phyloP scores from a whole-genome alignment of 2,888 invertebrate genomes.

The Siphonodentalium dalli region DNA sequence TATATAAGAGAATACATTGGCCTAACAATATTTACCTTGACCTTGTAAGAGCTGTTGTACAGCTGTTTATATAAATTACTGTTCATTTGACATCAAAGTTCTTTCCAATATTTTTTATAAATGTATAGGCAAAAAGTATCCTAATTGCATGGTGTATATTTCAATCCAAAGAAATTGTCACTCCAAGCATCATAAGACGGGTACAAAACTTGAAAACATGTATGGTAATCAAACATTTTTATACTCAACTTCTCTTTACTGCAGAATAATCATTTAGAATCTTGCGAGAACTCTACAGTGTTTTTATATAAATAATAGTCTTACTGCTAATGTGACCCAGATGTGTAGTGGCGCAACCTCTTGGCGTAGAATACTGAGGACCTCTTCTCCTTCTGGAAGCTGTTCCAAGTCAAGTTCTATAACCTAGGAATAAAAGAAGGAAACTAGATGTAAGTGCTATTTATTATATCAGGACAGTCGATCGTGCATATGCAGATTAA shows the following conservation, averaged over 20 bases:
- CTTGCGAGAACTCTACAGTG: too few species aligned
- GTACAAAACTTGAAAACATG: too few species aligned
- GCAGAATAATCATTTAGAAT: too few species aligned
- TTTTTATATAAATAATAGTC: constrained; percentile 67
- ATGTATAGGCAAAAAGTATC: neutral
- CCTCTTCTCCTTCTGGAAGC: constrained; percentile 94
- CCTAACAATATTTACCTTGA: too few species aligned
- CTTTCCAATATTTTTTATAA: too few species aligned
- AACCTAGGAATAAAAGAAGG: constrained; percentile 72
- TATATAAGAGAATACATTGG: too few species aligned
- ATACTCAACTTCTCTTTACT: too few species aligned
- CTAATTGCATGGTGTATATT: neutral
- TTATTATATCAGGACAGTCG: neutral
- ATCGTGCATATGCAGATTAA: too few species aligned
- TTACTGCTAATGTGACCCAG: constrained; percentile 96
- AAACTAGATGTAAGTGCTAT: neutral
- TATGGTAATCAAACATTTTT: neutral
- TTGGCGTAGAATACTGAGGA: constrained; percentile 89
- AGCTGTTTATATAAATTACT: too few species aligned
- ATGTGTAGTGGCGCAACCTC: constrained; percentile 91
- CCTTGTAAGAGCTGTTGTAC: too few species aligned
- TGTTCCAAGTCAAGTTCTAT: constrained; percentile 95
- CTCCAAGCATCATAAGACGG: too few species aligned
- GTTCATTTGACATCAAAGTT: too few species aligned
- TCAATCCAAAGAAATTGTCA: neutral